Base-by-base conservation (phyloP, 92 coral and sea anemone genomes). In the Paragorgia papillata region DNA sequence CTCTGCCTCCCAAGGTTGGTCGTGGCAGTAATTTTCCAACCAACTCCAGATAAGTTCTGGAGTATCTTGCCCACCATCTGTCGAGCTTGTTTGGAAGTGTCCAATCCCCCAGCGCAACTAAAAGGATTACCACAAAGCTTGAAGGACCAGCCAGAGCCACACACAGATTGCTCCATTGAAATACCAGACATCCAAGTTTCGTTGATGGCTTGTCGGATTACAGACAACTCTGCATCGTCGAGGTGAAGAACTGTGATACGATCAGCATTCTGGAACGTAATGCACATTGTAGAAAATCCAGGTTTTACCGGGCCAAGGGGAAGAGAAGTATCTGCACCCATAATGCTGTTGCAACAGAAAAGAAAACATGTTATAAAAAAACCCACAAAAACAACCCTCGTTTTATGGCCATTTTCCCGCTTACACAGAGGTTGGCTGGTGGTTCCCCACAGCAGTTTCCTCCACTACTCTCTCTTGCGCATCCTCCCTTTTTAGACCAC, bases 161-260 rank as follows among this genome's bases (percentile, higher is more conserved):
- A 53, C 19, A 22, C 56, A 18, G 78, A 34, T 0, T 59, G 30
- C 41, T 71, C 63, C 6, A 0, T 1, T 20, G 53, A 40, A 21
- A 90, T 79, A 9, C 96, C 96, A n/a, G 55, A 15, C 13, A 28
- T 50, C 96, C 91, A 90, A 15, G 80, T 27, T 66, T 84, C 86
- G 5, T 55, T 40, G 31, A 90, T 87, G 40, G 84, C 80, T 61
- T 90, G 87, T 39, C 84, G 79, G 60, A 87, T 63, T 24, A 79
- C 69, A 6, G 74, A 58, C 57, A 73, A 21, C 58, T 76, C 91
- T 2, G 40, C 71, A 9, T 85, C 75, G 13, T 79, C 73, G 7
- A 83, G 91, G 68, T 62, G 85, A 1, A 86, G 54, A 6, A 83
- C 66, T 18, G 86, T 83, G 2, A 90, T 57, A 15, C 71, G 80